Evolutionary conservation across 1,140 invertebrate genomes (phyloP).

Genomic region (Dendrolimus kikuchii): DNA sequence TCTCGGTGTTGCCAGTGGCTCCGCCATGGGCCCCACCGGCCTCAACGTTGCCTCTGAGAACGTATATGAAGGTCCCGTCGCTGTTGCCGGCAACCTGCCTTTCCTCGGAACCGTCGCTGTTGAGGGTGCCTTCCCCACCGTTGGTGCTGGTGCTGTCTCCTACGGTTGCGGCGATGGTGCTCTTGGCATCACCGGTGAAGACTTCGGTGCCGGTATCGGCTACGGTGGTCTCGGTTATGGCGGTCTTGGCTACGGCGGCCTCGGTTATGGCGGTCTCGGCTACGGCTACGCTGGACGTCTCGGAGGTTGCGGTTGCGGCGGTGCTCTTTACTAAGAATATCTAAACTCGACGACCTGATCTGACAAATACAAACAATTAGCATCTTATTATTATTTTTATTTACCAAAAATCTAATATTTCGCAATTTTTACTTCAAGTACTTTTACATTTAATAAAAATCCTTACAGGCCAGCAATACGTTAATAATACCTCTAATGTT

Average conservation of each 20-base stretch:
- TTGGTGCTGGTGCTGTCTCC: constrained; percentile 28
- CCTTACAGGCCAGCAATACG: too few relatives aligned
- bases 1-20: constrained; percentile 14
- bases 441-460: too few relatives aligned
- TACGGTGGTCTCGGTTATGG: too few relatives aligned
- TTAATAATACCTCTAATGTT: too few relatives aligned
- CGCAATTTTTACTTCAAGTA: too few relatives aligned
- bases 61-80: constrained; percentile 6
- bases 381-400: too few relatives aligned
- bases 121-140: constrained; percentile 24
- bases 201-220: neutral
- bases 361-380: too few relatives aligned
- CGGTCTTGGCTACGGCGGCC: constrained; percentile 2
- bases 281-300: neutral
- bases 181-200: constrained; percentile 10
- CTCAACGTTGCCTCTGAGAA: constrained; percentile 14
- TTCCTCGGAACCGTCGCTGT: constrained; percentile 27
- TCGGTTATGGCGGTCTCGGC: too few relatives aligned
- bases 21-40: constrained; percentile 4
- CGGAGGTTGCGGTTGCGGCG: neutral
- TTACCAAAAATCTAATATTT: too few relatives aligned
- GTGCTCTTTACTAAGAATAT: too few relatives aligned
- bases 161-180: constrained; percentile 26
- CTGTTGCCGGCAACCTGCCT: constrained; percentile 7
- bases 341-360: too few relatives aligned